Percentiles rank a stretch among this genome's conserved stretches.
Evolutionary conservation across 2,888 invertebrate species (phyloP).

Genomic region (Tubulanus polymorphus): DNA sequence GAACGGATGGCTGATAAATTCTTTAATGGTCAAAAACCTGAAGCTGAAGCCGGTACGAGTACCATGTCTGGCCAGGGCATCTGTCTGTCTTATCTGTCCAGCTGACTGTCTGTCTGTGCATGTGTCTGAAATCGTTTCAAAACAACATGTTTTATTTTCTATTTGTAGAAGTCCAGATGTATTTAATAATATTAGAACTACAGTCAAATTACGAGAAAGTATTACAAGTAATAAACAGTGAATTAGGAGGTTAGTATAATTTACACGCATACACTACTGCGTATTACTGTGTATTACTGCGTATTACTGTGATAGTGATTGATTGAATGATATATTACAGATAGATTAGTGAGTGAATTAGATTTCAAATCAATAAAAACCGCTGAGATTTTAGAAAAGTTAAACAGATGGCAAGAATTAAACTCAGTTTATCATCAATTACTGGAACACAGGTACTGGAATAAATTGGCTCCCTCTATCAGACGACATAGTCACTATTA

Average conservation of each 20-base stretch:
- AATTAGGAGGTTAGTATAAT: constrained; percentile 59
- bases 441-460: constrained; percentile 67
- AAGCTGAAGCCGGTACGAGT: constrained; percentile 71
- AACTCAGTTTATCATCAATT: constrained; percentile 71
- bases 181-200: constrained; percentile 76
- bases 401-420: constrained; percentile 71
- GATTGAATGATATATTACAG: constrained; percentile 22
- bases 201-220: constrained; percentile 76
- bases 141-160: constrained; percentile 3
- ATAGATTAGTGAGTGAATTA: constrained; percentile 62
- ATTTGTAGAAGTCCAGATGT: constrained; percentile 73
- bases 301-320: too few relatives aligned
- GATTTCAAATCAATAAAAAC: constrained; percentile 63
- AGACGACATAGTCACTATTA: too few relatives aligned
- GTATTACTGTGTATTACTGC: too few relatives aligned
- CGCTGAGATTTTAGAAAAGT: constrained; percentile 69
- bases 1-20: constrained; percentile 91
- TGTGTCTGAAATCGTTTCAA: too few relatives aligned
- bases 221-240: constrained; percentile 73
- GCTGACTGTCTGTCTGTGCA: too few relatives aligned
- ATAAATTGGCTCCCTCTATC: not conserved
- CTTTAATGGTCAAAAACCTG: constrained; percentile 78
- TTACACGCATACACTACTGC: too few relatives aligned
- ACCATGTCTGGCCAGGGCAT: not conserved
- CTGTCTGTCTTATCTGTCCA: not conserved